phyloP scores from a whole-genome alignment of 2,888 invertebrate genomes.

The Rotaria magnacalcarata region DNA sequence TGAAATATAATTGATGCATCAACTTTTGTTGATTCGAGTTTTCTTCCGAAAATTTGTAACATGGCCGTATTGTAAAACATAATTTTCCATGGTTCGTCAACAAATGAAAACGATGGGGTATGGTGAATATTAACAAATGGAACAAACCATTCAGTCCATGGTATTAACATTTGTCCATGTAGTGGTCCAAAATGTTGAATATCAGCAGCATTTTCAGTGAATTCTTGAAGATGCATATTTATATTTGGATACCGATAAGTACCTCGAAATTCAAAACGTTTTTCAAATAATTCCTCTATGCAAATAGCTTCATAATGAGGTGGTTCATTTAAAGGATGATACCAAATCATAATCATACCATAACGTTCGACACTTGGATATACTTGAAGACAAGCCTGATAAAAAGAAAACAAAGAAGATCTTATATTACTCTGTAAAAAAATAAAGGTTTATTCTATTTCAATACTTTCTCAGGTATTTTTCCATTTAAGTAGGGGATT shows the following conservation, averaged over 20 bases:
- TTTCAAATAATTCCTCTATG: background rate
- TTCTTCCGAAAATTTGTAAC: background rate
- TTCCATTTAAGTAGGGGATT: background rate
- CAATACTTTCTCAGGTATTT: slow-evolving; percentile 4
- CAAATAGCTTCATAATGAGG: slow-evolving; percentile 1
- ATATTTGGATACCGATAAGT: slow-evolving; percentile 16
- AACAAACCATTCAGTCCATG: background rate
- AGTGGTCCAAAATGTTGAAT: slow-evolving; percentile 21
- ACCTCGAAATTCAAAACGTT: background rate
- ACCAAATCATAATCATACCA: slow-evolving; percentile 34
- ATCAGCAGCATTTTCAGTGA: slow-evolving; percentile 20
- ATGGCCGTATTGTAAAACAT: slow-evolving; percentile 21
- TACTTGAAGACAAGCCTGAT: background rate
- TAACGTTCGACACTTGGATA: slow-evolving; percentile 9
- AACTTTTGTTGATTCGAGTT: background rate
- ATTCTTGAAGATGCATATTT: slow-evolving; percentile 11
- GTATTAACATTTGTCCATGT: slow-evolving; percentile 25
- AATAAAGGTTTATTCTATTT: background rate
- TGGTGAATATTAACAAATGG: background rate
- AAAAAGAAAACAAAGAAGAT: no score
- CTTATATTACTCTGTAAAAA: no score
- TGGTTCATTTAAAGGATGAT: slow-evolving; percentile 2
- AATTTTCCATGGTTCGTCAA: background rate
- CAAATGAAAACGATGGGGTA: background rate
- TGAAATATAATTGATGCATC: background rate